These are phyloP conservation scores for Odontomachus brunneus DNA, from an alignment of 1,140 invertebrate genomes.

Conservation along the genomic window DNA sequence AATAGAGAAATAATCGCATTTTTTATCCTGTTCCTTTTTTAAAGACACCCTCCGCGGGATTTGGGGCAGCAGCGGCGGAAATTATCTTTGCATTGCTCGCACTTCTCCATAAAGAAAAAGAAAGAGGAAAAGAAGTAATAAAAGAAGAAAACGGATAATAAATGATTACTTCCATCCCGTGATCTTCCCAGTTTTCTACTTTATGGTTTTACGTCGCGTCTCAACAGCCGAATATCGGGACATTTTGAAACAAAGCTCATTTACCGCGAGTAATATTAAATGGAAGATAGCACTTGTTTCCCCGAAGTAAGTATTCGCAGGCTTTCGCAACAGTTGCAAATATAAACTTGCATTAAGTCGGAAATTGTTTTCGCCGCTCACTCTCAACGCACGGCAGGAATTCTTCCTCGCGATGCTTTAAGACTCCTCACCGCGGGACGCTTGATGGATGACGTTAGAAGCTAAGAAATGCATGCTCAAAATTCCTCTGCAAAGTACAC, in stretches of 20 bases:
- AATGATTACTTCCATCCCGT: too few species aligned
- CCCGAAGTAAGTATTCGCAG: not conserved
- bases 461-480: too few species aligned
- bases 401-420: not conserved
- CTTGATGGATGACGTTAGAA: too few species aligned
- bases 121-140: too few species aligned
- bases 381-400: not conserved
- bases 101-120: too few species aligned
- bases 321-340: not conserved
- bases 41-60: not conserved
- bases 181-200: too few species aligned
- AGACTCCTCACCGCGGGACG: too few species aligned
- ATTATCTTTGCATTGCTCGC: not conserved
- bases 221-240: not conserved
- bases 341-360: constrained; percentile 24
- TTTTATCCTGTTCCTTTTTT: not conserved
- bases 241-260: not conserved
- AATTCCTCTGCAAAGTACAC: too few species aligned
- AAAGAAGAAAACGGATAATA: too few species aligned
- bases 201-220: too few species aligned
- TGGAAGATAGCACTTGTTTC: not conserved
- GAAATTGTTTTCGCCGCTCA: constrained; percentile 26
- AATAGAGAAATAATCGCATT: not conserved
- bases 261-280: not conserved
- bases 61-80: not conserved